phyloP scores from a whole-genome alignment of 2,888 invertebrate species.

The Eupithecia tripunctaria region DNA sequence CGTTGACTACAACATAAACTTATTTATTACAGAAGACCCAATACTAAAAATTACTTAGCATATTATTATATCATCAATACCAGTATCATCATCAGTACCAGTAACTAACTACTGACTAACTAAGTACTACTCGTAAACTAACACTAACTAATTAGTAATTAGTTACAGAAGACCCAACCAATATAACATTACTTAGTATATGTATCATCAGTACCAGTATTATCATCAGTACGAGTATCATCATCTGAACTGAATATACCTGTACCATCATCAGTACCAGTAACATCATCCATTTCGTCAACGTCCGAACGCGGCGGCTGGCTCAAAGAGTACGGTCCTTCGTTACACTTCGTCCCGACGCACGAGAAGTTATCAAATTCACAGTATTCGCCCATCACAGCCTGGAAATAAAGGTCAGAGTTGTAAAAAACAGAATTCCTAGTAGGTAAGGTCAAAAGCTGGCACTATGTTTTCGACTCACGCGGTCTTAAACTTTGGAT shows the following conservation, averaged over 20 bases:
- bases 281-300: not conserved
- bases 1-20: not conserved
- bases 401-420: constrained; percentile 51
- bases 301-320: constrained; percentile 28
- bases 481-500: no score
- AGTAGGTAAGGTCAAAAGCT: no score
- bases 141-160: no score
- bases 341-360: constrained; percentile 70
- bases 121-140: no score
- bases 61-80: not conserved
- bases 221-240: not conserved
- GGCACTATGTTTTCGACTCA: no score
- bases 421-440: not conserved
- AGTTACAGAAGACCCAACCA: not conserved
- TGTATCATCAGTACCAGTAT: not conserved
- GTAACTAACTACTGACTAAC: no score
- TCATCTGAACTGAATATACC: no score
- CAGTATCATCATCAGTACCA: not conserved
- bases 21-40: not conserved
- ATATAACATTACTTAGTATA: not conserved
- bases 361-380: constrained; percentile 79
- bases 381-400: constrained; percentile 74
- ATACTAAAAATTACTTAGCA: not conserved
- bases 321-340: constrained; percentile 70
- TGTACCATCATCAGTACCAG: not conserved